Evolutionary conservation across 1,140 invertebrate species (phyloP), one percentile per base, ranked within the genome.

Genomic region (Drosophila funebris): DNA sequence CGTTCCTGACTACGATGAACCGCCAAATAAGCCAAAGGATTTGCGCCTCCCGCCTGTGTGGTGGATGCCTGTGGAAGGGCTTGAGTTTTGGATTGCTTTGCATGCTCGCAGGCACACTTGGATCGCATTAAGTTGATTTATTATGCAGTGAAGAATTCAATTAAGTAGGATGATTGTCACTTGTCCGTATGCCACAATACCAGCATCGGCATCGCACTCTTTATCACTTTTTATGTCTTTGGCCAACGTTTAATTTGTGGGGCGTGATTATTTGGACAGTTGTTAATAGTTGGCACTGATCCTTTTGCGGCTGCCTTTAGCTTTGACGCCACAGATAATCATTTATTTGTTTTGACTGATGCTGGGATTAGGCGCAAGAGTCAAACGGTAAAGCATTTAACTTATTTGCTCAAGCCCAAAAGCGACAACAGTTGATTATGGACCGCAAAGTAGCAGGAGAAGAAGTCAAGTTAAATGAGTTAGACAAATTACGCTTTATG

Each of bases 81-180:
- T 48, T 57, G 29, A 37, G 60, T 61, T 70, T 71, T 73, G 78
- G 64, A 90, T 90, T 76, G 82, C 82, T 85, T 68, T 53, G 75
- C 78, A 73, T 81, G 54, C 53, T 67, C 72, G 57, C 63, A 64
- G 62, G 60, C 61, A 63, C 69, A 84, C 81, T 90, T 83, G 87
- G 83, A 73, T 88, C 79, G 87, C 81, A 90, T 90, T 90, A 87
- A 87, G 82, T 90, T 90, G 87, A 90, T 90, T 90, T 90, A 90
- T 90, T 90, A 90, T 90, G 82, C 82, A 83, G 68, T 58, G 52
- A 81, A 87, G 82, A 90, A 90, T 90, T 90, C 87, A 90, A 90
- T 90, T 90, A 90, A 87, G 87, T 78, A 78, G 83, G 82, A 90
- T 90, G 87, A 90, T 90, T 90, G 87, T 90, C 87, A 90, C 87